These are phyloP conservation scores for Seira ritae DNA, from an alignment of 2,888 invertebrate genomes.

Conservation along the genomic window DNA sequence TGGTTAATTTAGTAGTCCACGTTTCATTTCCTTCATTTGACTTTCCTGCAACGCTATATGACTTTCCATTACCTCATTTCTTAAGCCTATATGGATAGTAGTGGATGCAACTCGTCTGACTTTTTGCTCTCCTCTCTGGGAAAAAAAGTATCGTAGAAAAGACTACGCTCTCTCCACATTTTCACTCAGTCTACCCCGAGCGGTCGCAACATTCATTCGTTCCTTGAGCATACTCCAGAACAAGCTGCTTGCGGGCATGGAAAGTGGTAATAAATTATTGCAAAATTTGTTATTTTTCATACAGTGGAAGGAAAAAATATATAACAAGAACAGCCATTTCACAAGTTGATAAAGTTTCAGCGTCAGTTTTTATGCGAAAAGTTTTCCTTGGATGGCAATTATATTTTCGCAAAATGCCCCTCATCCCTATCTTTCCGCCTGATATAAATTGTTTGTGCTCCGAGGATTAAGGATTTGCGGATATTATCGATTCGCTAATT, in stretches of 20 bases:
- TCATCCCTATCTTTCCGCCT: no score
- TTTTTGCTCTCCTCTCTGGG: neutral
- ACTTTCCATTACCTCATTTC: no score
- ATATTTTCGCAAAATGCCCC: neutral
- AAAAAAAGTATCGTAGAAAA: conserved; percentile 12
- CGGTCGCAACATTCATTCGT: conserved; percentile 38
- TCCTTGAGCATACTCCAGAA: no score
- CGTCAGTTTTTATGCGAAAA: neutral
- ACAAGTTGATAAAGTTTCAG: neutral
- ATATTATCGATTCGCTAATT: no score
- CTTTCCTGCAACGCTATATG: no score
- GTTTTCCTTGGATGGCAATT: neutral
- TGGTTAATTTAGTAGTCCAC: no score
- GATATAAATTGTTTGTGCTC: no score
- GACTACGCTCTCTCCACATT: neutral
- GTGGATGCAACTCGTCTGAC: neutral
- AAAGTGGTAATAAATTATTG: neutral
- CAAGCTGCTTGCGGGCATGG: no score
- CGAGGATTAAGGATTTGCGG: no score
- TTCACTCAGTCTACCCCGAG: conserved; percentile 46
- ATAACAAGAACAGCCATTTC: neutral
- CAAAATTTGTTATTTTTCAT: neutral
- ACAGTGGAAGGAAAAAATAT: no score
- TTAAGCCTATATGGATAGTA: no score
- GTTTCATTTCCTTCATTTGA: no score